Base-by-base conservation (phyloP, 2,797 vertebrate species). In the Aratinga solstitialis region DNA sequence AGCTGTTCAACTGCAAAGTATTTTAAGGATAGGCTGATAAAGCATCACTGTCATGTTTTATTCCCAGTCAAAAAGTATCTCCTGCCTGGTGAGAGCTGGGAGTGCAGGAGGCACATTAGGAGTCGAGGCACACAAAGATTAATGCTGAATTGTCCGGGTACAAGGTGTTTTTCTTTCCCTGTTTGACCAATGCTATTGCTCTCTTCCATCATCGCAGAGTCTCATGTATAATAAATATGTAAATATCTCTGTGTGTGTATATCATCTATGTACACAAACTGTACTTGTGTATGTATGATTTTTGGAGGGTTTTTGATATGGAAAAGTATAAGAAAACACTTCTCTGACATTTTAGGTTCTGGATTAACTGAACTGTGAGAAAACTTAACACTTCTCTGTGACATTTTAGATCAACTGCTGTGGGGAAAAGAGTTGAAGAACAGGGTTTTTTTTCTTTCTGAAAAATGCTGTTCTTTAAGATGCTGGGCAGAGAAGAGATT, bases 391-490 rank as follows among this genome's bases (percentile, higher is more conserved):
- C 61, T 80, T 85, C 22, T 14, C 11, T 61, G 8, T 77, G 72
- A 68, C 19, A 20, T 68, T 91, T 82, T 61, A 80, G 30, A 84
- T 54, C 17, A 68, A 6, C 50, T 75, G 36, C 53, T 77, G 29
- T 38, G 14, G 23, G 13, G 29, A 48, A 81, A 78, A 42, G 34
- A 61, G 36, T 74, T 93, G 47, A 77, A 47, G 53, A 93, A 56
- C 18, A 59, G 2, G 1, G 0, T 9, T 18, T 16, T 6, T 21
- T 80, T 48, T 86, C 34, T 23, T 5, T 4, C 4, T 9, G 32
- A 56, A 61, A 66, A 90, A 32, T 29, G 3, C 16, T 43, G 9
- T 72, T 83, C 74, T 74, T 22, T 47, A 62, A 21, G 53, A 47
- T 47, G 45, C 23, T 47, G 45, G 45, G 45, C 22, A 47, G 45